Percentiles rank a stretch among this genome's conserved stretches.
These are phyloP conservation scores for Nomada fucata DNA, from an alignment of 2,888 invertebrate genomes.

Conservation along the genomic window DNA sequence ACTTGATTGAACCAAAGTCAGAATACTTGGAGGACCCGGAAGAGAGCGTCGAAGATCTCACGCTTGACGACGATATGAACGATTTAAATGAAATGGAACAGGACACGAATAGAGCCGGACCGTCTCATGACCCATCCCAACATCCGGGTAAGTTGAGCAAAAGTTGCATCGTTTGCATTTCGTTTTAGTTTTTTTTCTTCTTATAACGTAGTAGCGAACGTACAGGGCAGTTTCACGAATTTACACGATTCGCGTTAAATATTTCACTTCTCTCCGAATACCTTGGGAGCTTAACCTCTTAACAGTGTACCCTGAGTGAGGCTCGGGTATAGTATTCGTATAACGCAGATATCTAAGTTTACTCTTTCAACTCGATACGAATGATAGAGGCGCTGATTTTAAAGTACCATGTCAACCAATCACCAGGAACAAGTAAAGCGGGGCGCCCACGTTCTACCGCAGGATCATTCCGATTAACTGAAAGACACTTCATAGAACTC, in stretches of 20 bases:
- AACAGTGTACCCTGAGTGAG: no score
- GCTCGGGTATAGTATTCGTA: no score
- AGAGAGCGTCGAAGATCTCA: constrained; percentile 93
- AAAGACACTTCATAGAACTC: constrained; percentile 9
- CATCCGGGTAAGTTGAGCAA: constrained; percentile 87
- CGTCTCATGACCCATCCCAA: constrained; percentile 86
- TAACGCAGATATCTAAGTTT: not conserved
- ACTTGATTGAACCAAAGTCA: constrained; percentile 89
- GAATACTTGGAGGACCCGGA: constrained; percentile 90
- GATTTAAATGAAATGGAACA: constrained; percentile 90
- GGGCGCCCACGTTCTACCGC: not conserved
- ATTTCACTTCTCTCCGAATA: no score
- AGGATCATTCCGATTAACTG: not conserved
- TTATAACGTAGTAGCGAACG: constrained; percentile 60
- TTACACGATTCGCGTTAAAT: constrained; percentile 14
- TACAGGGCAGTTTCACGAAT: constrained; percentile 63
- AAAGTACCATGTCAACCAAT: not conserved
- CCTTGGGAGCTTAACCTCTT: not conserved
- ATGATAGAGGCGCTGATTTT: not conserved
- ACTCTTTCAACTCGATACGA: not conserved
- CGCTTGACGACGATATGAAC: constrained; percentile 90
- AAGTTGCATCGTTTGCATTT: constrained; percentile 18
- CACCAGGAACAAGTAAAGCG: not conserved
- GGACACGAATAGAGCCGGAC: constrained; percentile 89
- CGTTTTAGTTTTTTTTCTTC: constrained; percentile 44